A percentile compares a stretch with the other conserved stretches of the same genome.
phyloP scores from a whole-genome alignment of 2,113 vertebrate species.

The Colossoma macropomum region DNA sequence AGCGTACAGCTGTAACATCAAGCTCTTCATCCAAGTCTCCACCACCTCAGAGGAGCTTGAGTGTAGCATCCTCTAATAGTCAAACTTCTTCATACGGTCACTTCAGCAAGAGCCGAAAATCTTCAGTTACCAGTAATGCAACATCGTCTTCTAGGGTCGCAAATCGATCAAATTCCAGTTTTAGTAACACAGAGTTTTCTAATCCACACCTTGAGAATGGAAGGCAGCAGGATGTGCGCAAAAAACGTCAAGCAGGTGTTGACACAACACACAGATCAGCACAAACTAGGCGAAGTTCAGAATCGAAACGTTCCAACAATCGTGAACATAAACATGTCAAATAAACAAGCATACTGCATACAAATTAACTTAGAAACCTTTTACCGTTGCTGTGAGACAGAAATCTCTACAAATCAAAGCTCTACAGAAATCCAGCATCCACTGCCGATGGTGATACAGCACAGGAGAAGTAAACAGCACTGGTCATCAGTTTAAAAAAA shows the following conservation, averaged over 20 bases:
- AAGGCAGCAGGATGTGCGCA: neutral
- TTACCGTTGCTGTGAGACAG: too few species aligned
- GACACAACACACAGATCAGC: constrained; percentile 1
- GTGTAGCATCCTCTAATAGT: constrained; percentile 45
- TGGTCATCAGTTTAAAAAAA: neutral
- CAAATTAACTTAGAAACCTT: neutral
- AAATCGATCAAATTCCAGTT: constrained; percentile 11
- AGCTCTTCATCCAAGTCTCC: neutral
- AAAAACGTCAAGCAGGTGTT: constrained; percentile 19
- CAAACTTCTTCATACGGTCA: neutral
- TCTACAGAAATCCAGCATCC: neutral
- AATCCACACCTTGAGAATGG: constrained; percentile 7
- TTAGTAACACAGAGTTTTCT: neutral
- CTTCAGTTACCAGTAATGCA: neutral
- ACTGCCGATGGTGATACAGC: neutral
- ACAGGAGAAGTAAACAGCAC: neutral
- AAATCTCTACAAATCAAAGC: neutral
- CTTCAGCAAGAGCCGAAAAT: constrained; percentile 10
- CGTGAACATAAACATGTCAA: neutral
- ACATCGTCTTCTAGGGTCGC: constrained; percentile 6
- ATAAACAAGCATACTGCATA: neutral
- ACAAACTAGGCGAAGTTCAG: constrained; percentile 6
- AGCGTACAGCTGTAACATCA: neutral
- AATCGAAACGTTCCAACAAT: constrained; percentile 8
- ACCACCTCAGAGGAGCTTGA: constrained; percentile 13